Conservation (phyloP, 2,888 invertebrate genomes). For the Acleris literana region DNA sequence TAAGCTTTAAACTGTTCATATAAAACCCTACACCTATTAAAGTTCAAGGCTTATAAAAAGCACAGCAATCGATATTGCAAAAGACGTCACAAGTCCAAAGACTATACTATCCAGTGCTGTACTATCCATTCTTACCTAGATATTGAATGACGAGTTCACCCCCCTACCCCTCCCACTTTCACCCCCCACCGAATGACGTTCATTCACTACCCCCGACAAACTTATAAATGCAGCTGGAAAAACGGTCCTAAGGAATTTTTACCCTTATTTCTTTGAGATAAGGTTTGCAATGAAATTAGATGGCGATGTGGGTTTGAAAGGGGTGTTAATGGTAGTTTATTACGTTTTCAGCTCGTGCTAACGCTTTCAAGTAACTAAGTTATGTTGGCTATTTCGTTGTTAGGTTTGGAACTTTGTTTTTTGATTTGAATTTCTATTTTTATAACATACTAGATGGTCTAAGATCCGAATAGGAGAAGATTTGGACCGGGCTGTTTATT, state of each 20-base stretch:
- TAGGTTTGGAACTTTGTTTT: no score
- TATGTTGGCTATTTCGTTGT: no score
- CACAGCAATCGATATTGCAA: no score
- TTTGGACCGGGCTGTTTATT: no score
- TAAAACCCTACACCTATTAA: no score
- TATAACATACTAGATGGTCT: no score
- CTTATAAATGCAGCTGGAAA: neutral
- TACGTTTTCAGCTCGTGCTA: slow-evolving; percentile 4
- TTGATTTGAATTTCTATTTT: no score
- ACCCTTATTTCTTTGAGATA: neutral
- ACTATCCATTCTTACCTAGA: slow-evolving; percentile 7
- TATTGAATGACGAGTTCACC: slow-evolving; percentile 12
- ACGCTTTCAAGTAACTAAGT: neutral
- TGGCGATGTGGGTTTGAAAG: no score
- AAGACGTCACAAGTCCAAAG: neutral
- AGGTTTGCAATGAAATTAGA: neutral
- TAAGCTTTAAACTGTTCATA: no score
- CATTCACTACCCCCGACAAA: slow-evolving; percentile 17
- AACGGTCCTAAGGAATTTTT: neutral
- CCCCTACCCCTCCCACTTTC: neutral
- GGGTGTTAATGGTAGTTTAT: neutral
- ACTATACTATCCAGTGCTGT: neutral
- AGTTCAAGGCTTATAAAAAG: no score
- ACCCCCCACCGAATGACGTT: slow-evolving; percentile 20
- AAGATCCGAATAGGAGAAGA: no score